Evolutionary conservation across 1,140 invertebrate species (phyloP), one percentile per base, ranked within the genome.

Genomic region (Pseudomyrmex pallidus): DNA sequence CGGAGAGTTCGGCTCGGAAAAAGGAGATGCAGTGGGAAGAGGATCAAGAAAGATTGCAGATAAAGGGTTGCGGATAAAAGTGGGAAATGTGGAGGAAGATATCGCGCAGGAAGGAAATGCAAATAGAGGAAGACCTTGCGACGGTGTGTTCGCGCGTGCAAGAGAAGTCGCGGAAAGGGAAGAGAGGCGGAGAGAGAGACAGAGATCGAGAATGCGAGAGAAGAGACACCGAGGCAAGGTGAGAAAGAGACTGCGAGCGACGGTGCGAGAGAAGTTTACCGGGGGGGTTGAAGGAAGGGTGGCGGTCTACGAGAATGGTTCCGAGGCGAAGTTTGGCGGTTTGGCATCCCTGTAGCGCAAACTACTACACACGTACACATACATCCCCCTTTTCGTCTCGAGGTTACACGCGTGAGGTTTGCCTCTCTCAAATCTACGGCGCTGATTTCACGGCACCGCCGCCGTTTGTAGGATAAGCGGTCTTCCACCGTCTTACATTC

Each of bases 281-380:
- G 35, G 35, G 5, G 35, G 5, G 64, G 54, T 17, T 70, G 76
- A 78, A 70, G 76, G 76, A 78, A 78, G 76, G 76, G 64, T 25
- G 54, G 64, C 17, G 54, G 66, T 59, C 76, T 70, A 61, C 76
- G 74, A 78, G 64, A 70, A 84, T 68, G 78, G 83, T 87, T 82
- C 82, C 85, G 72, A 82, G 77, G 54, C 66, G 57, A 85, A 87
- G 83, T 87, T 87, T 72, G 78, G 85, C 59, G 83, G 85, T 86
- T 86, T 80, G 76, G 67, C 64, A 74, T 85, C 74, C 62, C 73
- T 82, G 80, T 62, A 74, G n/a, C 62, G 74, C 74, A 76, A 73
- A 80, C 67, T 74, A 73, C 74, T 84, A 82, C 72, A 74, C 20
- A 35, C 35, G 17, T 35, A 35, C 35, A 35, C 0, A 35, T 35